Conservation (phyloP, 2,888 invertebrate genomes). For the Argyresthia albistria region DNA sequence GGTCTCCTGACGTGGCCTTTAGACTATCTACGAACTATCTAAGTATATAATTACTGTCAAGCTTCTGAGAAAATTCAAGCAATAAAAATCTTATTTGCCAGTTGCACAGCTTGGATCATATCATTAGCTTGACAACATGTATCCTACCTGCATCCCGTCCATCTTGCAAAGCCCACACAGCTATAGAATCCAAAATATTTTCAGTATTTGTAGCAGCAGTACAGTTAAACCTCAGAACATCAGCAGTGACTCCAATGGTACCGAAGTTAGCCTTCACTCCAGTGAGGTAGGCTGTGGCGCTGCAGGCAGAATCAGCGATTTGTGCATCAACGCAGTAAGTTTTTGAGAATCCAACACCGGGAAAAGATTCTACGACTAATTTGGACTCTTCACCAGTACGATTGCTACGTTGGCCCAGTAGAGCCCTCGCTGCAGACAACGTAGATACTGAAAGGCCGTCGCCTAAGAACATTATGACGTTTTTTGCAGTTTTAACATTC, state of each 20-base stretch:
- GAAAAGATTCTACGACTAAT: conserved; percentile 75
- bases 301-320: conserved; percentile 68
- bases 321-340: conserved; percentile 63
- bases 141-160: conserved; percentile 31
- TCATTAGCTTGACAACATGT: too few species aligned
- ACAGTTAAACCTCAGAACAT: conserved; percentile 57
- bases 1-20: too few species aligned
- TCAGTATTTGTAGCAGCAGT: conserved; percentile 28
- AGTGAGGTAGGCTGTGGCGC: conserved; percentile 29
- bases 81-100: too few species aligned
- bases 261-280: conserved; percentile 62
- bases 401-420: conserved; percentile 66
- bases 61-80: too few species aligned
- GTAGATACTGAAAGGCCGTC: conserved; percentile 76
- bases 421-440: conserved; percentile 28
- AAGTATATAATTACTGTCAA: too few species aligned
- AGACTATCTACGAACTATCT: too few species aligned
- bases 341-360: conserved; percentile 53
- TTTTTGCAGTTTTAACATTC: conserved; percentile 54
- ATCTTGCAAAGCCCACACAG: conserved; percentile 67
- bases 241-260: conserved; percentile 60
- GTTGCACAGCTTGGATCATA: too few species aligned
- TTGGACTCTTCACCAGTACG: conserved; percentile 69
- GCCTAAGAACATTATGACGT: conserved; percentile 78
- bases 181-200: conserved; percentile 63